phyloP scores from a whole-genome alignment of 2,113 vertebrate genomes.

The Diadophis punctatus region DNA sequence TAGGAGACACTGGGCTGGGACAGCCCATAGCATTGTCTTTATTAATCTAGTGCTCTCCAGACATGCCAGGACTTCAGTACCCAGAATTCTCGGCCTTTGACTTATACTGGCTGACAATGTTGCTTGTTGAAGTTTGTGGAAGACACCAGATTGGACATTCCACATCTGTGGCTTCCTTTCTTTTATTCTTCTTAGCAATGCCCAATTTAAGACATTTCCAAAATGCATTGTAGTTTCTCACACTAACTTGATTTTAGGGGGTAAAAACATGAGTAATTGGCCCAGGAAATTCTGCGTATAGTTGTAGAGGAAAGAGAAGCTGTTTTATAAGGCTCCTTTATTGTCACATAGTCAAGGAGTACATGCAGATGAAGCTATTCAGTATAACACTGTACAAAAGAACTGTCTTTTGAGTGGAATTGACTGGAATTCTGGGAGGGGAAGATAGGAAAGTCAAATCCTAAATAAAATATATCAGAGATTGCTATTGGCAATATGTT shows the following conservation, averaged over 20 bases:
- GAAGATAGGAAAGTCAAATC: neutral
- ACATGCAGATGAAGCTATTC: neutral
- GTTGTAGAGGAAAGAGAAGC: neutral
- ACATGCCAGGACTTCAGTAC: neutral
- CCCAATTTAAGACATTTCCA: neutral
- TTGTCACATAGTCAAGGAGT: neutral
- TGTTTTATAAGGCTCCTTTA: constrained; percentile 3
- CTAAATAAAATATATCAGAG: neutral
- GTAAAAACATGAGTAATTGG: neutral
- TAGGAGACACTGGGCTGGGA: neutral
- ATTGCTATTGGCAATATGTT: neutral
- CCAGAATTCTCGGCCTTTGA: neutral
- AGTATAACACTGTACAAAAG: neutral
- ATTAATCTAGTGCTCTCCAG: neutral
- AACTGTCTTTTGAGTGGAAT: neutral
- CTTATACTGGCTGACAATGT: neutral
- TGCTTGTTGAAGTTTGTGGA: neutral
- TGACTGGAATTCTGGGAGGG: neutral
- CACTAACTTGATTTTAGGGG: neutral
- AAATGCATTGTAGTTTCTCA: neutral
- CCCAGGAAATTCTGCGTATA: neutral
- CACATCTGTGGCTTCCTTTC: no score
- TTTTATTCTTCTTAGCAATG: neutral
- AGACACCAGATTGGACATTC: neutral
- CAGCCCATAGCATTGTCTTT: neutral